Conservation (phyloP, 2,113 vertebrate genomes). For the Coracopsis vasa region DNA sequence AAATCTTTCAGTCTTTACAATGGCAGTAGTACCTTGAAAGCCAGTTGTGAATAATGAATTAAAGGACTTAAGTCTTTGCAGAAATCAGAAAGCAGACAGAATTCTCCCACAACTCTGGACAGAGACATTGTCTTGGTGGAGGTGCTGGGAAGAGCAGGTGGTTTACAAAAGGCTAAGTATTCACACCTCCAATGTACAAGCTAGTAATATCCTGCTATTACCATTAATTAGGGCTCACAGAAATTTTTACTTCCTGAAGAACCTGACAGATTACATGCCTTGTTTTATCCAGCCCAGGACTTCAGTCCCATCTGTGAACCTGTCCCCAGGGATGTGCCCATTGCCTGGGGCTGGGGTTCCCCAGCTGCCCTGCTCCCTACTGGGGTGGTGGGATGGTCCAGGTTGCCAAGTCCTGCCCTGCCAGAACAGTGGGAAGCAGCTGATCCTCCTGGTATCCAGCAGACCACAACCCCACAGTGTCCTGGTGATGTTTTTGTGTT, state of each 20-base stretch:
- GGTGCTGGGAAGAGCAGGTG: background rate
- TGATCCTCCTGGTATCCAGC: background rate
- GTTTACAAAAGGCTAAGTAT: background rate
- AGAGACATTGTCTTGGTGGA: background rate
- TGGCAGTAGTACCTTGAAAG: background rate
- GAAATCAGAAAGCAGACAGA: background rate
- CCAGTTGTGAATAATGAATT: background rate
- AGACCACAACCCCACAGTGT: rapidly evolving
- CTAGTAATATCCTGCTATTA: background rate
- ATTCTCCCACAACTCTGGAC: background rate
- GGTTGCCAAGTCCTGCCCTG: background rate
- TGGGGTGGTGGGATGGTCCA: background rate
- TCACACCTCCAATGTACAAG: background rate
- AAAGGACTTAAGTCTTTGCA: background rate
- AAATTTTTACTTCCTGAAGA: background rate
- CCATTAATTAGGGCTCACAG: background rate
- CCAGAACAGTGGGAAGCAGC: rapidly evolving
- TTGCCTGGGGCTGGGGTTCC: no score
- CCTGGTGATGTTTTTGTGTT: background rate
- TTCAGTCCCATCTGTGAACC: no score
- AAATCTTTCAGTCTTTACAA: background rate
- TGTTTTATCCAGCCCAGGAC: background rate
- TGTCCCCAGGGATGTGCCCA: rapidly evolving
- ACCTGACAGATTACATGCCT: background rate
- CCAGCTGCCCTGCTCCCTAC: background rate